A percentile compares a stretch with the other conserved stretches of the same genome.
Conservation (phyloP, 1,140 invertebrate species). For the Medauroidea extradentata region DNA sequence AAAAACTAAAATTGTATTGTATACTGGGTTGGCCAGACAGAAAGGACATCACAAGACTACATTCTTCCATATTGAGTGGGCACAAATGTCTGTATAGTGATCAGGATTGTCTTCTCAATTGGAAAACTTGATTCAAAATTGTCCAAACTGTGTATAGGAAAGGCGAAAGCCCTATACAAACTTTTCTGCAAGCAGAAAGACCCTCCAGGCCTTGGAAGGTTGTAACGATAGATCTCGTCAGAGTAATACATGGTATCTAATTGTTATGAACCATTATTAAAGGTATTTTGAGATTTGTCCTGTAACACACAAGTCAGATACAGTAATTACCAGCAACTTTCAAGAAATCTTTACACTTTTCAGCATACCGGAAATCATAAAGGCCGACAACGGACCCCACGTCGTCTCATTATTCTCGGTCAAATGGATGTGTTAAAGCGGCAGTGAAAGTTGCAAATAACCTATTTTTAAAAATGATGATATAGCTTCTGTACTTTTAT, state of each 20-base stretch:
- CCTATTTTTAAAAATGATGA: slow-evolving; percentile 23
- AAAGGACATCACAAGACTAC: slow-evolving; percentile 8
- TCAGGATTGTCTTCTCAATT: slow-evolving; percentile 25
- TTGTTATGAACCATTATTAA: slow-evolving; percentile 32
- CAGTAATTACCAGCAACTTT: slow-evolving; percentile 17
- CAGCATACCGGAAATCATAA: slow-evolving; percentile 23
- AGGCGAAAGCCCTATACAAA: slow-evolving; percentile 16
- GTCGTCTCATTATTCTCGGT: slow-evolving; percentile 15
- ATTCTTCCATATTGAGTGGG: slow-evolving; percentile 17
- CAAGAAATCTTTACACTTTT: slow-evolving; percentile 23
- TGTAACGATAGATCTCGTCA: too few species aligned
- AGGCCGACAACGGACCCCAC: slow-evolving; percentile 10
- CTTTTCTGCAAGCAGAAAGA: slow-evolving; percentile 21
- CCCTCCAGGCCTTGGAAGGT: slow-evolving; percentile 19
- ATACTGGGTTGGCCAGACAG: slow-evolving; percentile 18
- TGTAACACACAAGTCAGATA: slow-evolving; percentile 16
- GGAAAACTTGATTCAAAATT: slow-evolving; percentile 25
- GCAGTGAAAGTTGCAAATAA: slow-evolving; percentile 25
- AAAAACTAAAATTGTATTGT: too few species aligned
- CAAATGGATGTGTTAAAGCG: not conserved
- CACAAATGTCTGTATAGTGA: slow-evolving; percentile 16
- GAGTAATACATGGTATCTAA: slow-evolving; percentile 23
- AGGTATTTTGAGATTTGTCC: slow-evolving; percentile 24
- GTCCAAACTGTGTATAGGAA: slow-evolving; percentile 25
- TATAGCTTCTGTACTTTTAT: slow-evolving; percentile 22